These are phyloP conservation scores for Eristalinus sepulchralis DNA, from an alignment of 2,888 invertebrate genomes.

Conservation along the genomic window DNA sequence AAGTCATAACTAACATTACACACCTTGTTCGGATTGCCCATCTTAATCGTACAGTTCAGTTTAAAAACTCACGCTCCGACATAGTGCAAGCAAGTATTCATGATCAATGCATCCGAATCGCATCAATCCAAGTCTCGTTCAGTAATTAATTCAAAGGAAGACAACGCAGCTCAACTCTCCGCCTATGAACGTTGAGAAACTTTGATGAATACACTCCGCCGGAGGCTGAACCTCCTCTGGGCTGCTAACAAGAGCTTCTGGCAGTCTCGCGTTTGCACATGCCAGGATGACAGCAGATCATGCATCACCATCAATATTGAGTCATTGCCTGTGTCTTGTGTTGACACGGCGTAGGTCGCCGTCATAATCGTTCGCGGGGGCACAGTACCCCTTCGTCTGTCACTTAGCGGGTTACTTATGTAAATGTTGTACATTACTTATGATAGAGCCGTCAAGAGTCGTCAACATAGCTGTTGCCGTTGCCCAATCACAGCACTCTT, in stretches of 20 bases:
- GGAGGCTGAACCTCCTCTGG: slow-evolving; percentile 46
- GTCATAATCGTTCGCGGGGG: neutral
- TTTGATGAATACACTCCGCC: slow-evolving; percentile 38
- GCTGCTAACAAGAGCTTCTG: slow-evolving; percentile 50
- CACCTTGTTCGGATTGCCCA: too few species aligned
- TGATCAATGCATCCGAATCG: slow-evolving; percentile 15
- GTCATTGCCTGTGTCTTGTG: neutral
- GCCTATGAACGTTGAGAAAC: slow-evolving; percentile 58
- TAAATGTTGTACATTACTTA: slow-evolving; percentile 44
- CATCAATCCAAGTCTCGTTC: slow-evolving; percentile 18
- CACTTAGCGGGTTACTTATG: slow-evolving; percentile 54
- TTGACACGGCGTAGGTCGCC: neutral
- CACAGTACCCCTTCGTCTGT: slow-evolving; percentile 17
- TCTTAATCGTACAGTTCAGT: too few species aligned
- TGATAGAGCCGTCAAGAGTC: slow-evolving; percentile 60
- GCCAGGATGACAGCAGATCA: neutral
- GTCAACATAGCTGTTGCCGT: slow-evolving; percentile 27
- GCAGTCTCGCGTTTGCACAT: slow-evolving; percentile 17
- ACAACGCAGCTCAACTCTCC: slow-evolving; percentile 60
- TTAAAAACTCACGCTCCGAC: too few species aligned
- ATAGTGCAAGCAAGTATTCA: neutral
- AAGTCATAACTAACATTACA: too few species aligned
- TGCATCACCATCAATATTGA: neutral
- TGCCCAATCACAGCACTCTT: slow-evolving; percentile 32
- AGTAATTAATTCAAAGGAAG: slow-evolving; percentile 49